A percentile compares a stretch with the other conserved stretches of the same genome.
Conservation (phyloP, 2,797 vertebrate species). For the Geotria australis region DNA sequence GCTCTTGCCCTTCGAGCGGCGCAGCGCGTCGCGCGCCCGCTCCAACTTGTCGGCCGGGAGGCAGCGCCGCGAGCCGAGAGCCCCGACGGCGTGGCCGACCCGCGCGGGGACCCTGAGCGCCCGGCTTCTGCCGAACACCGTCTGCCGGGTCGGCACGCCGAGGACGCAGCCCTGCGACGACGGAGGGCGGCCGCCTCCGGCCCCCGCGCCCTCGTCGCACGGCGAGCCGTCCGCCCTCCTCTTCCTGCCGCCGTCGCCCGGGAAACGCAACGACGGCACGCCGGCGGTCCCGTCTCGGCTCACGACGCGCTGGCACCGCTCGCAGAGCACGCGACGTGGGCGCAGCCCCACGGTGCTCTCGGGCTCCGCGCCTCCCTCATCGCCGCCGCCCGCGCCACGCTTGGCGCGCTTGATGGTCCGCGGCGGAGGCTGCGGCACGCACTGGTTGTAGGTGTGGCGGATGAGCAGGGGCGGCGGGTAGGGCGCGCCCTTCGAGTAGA, state of each 20-base stretch:
- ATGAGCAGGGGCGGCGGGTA: constrained; percentile 93
- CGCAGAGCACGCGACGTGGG: constrained; percentile 77
- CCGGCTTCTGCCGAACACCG: too few relatives aligned
- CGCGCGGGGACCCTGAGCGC: constrained; percentile 22
- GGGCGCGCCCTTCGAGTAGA: constrained; percentile 80
- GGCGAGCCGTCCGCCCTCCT: background rate
- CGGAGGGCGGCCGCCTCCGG: constrained; percentile 77
- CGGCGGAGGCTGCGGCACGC: constrained; percentile 90
- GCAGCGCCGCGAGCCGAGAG: constrained; percentile 25
- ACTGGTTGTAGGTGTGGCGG: constrained; percentile 97
- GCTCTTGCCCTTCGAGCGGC: constrained; percentile 24
- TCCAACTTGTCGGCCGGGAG: constrained; percentile 30
- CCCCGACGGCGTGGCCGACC: constrained; percentile 32
- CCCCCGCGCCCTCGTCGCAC: background rate
- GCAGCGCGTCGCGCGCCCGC: constrained; percentile 29
- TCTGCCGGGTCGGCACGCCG: too few relatives aligned
- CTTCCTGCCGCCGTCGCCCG: background rate
- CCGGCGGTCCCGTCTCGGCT: constrained; percentile 34
- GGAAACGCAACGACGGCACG: background rate
- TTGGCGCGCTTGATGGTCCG: constrained; percentile 84
- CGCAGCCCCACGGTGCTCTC: constrained; percentile 90
- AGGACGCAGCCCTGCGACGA: constrained; percentile 18
- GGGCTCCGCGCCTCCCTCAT: constrained; percentile 51
- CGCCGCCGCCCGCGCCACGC: constrained; percentile 72
- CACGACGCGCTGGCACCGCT: constrained; percentile 77